Percentiles rank a stretch among this genome's conserved stretches.
Evolutionary conservation across 1,140 invertebrate genomes (phyloP).

Genomic region (Elysia chlorotica): DNA sequence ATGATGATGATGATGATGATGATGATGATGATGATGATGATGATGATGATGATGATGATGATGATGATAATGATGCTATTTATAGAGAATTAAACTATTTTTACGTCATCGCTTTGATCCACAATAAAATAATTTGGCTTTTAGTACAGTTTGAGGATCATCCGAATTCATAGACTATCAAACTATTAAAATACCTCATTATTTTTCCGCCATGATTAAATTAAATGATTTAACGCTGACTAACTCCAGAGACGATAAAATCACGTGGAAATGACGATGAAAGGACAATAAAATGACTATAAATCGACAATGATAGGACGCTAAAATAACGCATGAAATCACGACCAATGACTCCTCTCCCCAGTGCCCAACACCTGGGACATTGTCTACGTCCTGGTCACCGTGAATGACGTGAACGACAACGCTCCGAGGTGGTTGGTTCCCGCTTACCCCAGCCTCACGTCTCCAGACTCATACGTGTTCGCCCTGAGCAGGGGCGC

Average conservation of each 20-base stretch:
- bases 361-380: constrained; percentile 33
- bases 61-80: constrained; percentile 4
- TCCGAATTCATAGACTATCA: too few relatives aligned
- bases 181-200: too few relatives aligned
- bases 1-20: constrained; percentile 20
- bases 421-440: constrained; percentile 82
- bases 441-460: constrained; percentile 14
- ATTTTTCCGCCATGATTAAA: too few relatives aligned
- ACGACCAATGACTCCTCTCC: constrained; percentile 8
- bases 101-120: too few relatives aligned
- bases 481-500: constrained; percentile 6
- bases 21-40: constrained; percentile 14
- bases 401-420: constrained; percentile 85
- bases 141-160: too few relatives aligned
- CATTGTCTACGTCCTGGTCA: constrained; percentile 72
- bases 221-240: too few relatives aligned
- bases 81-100: not conserved
- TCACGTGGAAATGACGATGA: too few relatives aligned
- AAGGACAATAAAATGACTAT: too few relatives aligned
- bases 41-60: constrained; percentile 19
- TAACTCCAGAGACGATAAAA: too few relatives aligned
- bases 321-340: too few relatives aligned
- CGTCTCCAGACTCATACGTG: constrained; percentile 6
- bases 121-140: too few relatives aligned
- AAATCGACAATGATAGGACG: too few relatives aligned